These are phyloP conservation scores for Thecocarcelia acutangulata DNA, from an alignment of 2,888 invertebrate species.

Conservation along the genomic window DNA sequence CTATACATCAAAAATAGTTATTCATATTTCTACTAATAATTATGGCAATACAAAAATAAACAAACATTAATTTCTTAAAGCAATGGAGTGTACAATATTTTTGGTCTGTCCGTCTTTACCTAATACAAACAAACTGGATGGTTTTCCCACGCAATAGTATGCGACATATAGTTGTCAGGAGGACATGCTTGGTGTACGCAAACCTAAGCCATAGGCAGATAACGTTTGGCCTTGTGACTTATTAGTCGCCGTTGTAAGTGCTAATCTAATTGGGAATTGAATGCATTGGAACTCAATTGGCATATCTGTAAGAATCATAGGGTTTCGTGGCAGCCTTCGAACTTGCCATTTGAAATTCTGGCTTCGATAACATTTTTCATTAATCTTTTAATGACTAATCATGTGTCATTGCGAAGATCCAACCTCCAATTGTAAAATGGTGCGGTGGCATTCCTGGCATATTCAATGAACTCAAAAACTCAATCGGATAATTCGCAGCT, in stretches of 20 bases:
- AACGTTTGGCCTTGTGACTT: not conserved
- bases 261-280: not conserved
- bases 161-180: not conserved
- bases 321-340: not conserved
- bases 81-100: not conserved
- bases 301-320: not conserved
- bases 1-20: too few relatives aligned
- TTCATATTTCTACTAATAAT: too few relatives aligned
- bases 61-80: not conserved
- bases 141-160: not conserved
- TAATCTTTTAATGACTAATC: constrained; percentile 1
- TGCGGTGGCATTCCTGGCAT: not conserved
- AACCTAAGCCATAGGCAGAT: not conserved
- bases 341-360: not conserved
- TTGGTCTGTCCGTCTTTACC: not conserved
- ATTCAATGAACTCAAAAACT: constrained; percentile 1
- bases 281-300: not conserved
- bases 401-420: not conserved
- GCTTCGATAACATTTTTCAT: not conserved
- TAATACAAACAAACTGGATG: not conserved
- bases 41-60: too few relatives aligned
- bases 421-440: not conserved
- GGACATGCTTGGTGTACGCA: not conserved
- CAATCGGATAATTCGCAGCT: not conserved
- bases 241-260: not conserved